Conservation (phyloP, 2,888 invertebrate species). For the Capitulum mitella region DNA sequence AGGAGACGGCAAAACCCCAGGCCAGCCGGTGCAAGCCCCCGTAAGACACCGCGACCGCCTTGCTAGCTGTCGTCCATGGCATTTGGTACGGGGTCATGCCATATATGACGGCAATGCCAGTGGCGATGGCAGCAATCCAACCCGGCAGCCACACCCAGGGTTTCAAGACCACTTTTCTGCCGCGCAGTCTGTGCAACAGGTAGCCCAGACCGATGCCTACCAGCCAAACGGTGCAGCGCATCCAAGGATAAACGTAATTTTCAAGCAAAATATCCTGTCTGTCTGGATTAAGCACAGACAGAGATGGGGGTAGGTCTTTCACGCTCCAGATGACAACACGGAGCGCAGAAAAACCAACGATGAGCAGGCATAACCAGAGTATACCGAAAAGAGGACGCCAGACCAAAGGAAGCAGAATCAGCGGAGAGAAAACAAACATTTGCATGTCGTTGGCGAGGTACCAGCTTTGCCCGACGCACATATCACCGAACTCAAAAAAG, state of each 20-base stretch:
- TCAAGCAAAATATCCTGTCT: background rate
- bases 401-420: background rate
- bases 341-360: no score
- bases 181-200: conserved; percentile 16
- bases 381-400: conserved; percentile 16
- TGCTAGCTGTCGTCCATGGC: conserved; percentile 41
- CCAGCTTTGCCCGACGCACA: background rate
- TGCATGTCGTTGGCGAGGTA: conserved; percentile 30
- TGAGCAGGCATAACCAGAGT: background rate
- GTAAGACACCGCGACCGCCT: conserved; percentile 57
- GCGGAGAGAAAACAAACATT: conserved; percentile 28
- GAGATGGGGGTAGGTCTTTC: background rate
- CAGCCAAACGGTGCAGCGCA: conserved; percentile 27
- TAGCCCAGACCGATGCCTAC: conserved; percentile 27
- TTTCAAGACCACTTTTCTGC: background rate
- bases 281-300: background rate
- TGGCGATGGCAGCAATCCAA: conserved; percentile 60
- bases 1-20: conserved; percentile 61
- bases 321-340: background rate
- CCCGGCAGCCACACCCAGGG: conserved; percentile 44
- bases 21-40: conserved; percentile 58
- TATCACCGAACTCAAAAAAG: background rate
- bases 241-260: background rate
- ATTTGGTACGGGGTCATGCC: conserved; percentile 53
- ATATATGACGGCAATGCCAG: conserved; percentile 65